Evolutionary conservation across 1,140 invertebrate genomes (phyloP).

Genomic region (Homalodisca vitripennis): DNA sequence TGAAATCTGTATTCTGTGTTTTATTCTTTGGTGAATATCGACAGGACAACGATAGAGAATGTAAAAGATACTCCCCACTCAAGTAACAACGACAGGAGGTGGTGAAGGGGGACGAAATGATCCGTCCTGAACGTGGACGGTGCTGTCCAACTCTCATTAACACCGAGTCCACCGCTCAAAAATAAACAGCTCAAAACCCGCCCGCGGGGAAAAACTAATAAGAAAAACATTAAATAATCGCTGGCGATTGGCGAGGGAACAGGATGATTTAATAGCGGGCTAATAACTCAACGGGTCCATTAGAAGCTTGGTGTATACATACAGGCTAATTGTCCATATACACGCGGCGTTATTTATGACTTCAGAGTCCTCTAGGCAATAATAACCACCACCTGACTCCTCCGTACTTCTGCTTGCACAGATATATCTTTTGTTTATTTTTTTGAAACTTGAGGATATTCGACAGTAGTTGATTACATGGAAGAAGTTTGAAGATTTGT

Average conservation of each 20-base stretch:
- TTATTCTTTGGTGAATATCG: too few species aligned
- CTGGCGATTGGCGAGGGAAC: neutral
- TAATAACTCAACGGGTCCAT: conserved; percentile 23
- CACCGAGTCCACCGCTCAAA: conserved; percentile 19
- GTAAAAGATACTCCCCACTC: too few species aligned
- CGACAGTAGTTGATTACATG: too few species aligned
- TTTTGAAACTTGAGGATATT: too few species aligned
- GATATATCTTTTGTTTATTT: too few species aligned
- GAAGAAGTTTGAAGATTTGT: too few species aligned
- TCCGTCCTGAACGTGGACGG: neutral
- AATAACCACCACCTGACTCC: neutral
- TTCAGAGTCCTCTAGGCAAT: neutral
- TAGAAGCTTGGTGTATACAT: conserved; percentile 1
- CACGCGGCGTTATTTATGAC: conserved; percentile 6
- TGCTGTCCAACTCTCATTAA: conserved; percentile 13
- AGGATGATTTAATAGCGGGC: conserved; percentile 18
- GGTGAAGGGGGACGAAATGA: neutral
- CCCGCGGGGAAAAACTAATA: conserved; percentile 27
- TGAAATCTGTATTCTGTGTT: too few species aligned
- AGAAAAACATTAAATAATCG: conserved; percentile 29
- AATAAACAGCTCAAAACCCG: conserved; percentile 17
- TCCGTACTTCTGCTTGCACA: too few species aligned
- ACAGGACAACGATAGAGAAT: neutral
- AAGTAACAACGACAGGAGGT: neutral
- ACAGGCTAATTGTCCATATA: conserved; percentile 17